A percentile compares a stretch with the other conserved stretches of the same genome.
These are phyloP conservation scores for Phortica magna DNA, from an alignment of 2,888 invertebrate species.

Conservation along the genomic window DNA sequence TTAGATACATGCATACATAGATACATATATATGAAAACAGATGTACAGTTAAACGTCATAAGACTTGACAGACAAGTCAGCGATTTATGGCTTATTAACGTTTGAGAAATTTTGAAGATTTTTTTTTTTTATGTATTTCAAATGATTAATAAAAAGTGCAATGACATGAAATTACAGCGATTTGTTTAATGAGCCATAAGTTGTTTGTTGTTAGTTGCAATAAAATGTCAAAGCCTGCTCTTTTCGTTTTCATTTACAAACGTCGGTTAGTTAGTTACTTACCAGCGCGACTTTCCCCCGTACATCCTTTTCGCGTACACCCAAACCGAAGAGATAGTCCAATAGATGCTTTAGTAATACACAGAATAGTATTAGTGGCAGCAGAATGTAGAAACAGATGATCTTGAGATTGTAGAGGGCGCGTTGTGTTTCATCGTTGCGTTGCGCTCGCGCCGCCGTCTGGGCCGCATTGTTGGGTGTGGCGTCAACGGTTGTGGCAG, in stretches of 20 bases:
- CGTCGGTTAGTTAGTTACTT: conserved; percentile 53
- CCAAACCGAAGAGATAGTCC: conserved; percentile 73
- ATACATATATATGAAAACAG: background rate
- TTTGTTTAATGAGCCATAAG: conserved; percentile 10
- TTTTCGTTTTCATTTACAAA: background rate
- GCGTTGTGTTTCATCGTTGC: conserved; percentile 71
- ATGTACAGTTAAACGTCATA: no score
- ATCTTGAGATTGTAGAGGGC: conserved; percentile 73
- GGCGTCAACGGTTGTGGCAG: conserved; percentile 42
- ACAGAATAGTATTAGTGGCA: conserved; percentile 72
- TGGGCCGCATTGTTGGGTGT: conserved; percentile 44
- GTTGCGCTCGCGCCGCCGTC: conserved; percentile 47
- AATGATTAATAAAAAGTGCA: conserved; percentile 12
- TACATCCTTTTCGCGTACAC: conserved; percentile 74
- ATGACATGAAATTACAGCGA: conserved; percentile 18
- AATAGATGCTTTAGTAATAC: conserved; percentile 74
- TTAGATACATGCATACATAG: background rate
- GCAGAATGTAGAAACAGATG: conserved; percentile 65
- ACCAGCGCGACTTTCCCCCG: conserved; percentile 77
- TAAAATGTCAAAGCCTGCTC: background rate
- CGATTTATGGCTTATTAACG: no score
- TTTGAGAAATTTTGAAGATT: conserved; percentile 21
- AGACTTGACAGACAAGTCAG: no score
- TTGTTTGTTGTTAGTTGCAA: background rate
- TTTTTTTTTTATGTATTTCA: conserved; percentile 43